Evolutionary conservation across 2,888 invertebrate genomes (phyloP), one percentile per base, ranked within the genome.

Genomic region (Alsophila aescularia): DNA sequence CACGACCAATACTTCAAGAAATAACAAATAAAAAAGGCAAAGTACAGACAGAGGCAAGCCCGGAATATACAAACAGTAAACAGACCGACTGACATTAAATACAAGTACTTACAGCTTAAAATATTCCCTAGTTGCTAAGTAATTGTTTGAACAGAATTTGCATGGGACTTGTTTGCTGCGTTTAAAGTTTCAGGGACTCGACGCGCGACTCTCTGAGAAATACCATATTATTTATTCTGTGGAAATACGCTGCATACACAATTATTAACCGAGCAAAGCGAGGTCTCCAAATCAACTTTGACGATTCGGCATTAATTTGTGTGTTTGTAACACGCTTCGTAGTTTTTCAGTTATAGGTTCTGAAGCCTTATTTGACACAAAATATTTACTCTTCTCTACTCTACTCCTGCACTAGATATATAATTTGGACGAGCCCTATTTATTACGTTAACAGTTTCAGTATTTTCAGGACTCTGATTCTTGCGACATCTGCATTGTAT

Each of bases 101-200:
- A 8, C 4, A 35, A 54, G 45, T 44, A 44, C 8, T 27, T 27
- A 7, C 52, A 61, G 48, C 50, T 65, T 66, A 66, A 74, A 70
- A 67, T 65, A 71, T 57, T 67, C 57, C 55, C 62, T 48, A 63
- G 73, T 60, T 58, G 53, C 72, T 75, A 69, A 73, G 71, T 66
- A 64, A 69, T 72, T 73, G 73, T 79, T 81, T 77, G 73, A 67
- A 62, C 60, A 73, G 51, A 73, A 82, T 58, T 58, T 58, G 73
- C 79, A 76, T 77, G 66, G 67, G 69, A 67, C 44, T 49, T 66
- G 66, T 72, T 69, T 68, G 69, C 70, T 79, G 67, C 71, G 69
- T 72, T 75, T 72, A 73, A 79, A 75, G 65, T 67, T 76, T 67
- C 60, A 66, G 57, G 58, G 57, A 62, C 35, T 58, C 59, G 27